Conservation (phyloP, 64 coral and sea anemone genomes). For the Porites lutea region DNA sequence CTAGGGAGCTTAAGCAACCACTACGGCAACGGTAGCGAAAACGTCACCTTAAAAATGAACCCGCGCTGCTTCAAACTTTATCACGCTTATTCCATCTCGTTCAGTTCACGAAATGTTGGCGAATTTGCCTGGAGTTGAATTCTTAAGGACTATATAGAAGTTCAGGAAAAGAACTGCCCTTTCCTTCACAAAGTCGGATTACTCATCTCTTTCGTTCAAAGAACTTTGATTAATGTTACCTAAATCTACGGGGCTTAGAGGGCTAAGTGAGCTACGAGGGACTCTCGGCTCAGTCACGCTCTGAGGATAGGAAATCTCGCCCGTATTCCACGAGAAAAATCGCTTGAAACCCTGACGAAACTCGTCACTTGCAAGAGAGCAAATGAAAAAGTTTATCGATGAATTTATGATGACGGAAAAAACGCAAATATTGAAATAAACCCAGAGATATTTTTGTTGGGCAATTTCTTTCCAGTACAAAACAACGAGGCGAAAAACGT, state of each 20-base stretch:
- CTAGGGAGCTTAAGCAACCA: too few species aligned
- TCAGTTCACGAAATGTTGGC: too few species aligned
- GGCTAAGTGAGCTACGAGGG: not conserved
- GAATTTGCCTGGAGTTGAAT: too few species aligned
- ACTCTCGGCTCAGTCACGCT: slow-evolving; percentile 2
- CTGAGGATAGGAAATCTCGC: not conserved
- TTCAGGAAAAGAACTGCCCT: not conserved
- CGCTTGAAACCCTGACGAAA: slow-evolving; percentile 67
- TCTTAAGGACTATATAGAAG: too few species aligned
- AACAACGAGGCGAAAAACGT: slow-evolving; percentile 70
- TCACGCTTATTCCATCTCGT: too few species aligned
- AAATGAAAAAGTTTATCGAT: slow-evolving; percentile 77
- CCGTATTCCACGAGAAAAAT: not conserved
- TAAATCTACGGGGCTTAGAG: not conserved
- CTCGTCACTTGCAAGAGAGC: slow-evolving; percentile 71
- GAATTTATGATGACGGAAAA: slow-evolving; percentile 70
- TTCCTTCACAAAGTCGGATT: not conserved
- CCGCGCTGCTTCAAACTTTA: too few species aligned
- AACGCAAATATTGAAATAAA: slow-evolving; percentile 63
- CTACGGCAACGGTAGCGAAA: too few species aligned
- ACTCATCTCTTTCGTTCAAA: slow-evolving; percentile 6
- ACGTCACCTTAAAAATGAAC: too few species aligned
- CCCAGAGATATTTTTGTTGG: slow-evolving; percentile 60
- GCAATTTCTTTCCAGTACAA: slow-evolving; percentile 43
- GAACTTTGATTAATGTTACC: not conserved